Evolutionary conservation across 2,888 invertebrate species (phyloP), one percentile per base, ranked within the genome.

Genomic region (Alcis repandata): DNA sequence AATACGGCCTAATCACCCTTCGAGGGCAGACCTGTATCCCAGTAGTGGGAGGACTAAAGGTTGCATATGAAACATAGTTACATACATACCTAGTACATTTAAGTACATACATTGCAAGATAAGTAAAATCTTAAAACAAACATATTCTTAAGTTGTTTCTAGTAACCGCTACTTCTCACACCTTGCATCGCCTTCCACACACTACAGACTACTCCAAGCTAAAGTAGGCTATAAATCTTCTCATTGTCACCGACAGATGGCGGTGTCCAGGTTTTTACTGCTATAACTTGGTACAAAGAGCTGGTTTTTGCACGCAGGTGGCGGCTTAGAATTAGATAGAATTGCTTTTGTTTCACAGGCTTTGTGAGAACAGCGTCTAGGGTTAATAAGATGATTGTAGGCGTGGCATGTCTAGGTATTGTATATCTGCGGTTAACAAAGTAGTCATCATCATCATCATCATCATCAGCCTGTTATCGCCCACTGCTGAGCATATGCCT

Each of bases 161-260:
- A 46, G 13, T 41, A 10, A 20, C 27, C 76, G 77, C 73, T 57
- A 22, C 1, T 53, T 46, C 75, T 66, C 45, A 38, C 60, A 40
- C 6, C 62, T 74, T 72, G 59, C 13, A 61, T 74, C 10, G 6
- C 40, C 40, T 68, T 59, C 17, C 20, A 38, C 15, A 15, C 49
- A 65, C 66, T 67, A 68, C 67, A 75, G 73, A 75, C 76, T 76
- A 74, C 80, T 80, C 79, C 76, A 74, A 62, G 79, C 78, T 79
- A 81, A 80, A 85, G 83, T 79, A 83, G 80, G 80, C 83, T 71
- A 90, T 91, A 91, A 91, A 90, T 91, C 91, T 87, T 79, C 69
- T 79, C 79, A 85, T 84, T 88, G 90, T 90, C 90, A 81, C 82
- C 82, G 79, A 71, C 91, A 91, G 89, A 90, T 88, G 91, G 85